Evolutionary conservation across 2,113 vertebrate species (phyloP), one percentile per base, ranked within the genome.

Genomic region (Rhabdomys dilectus): DNA sequence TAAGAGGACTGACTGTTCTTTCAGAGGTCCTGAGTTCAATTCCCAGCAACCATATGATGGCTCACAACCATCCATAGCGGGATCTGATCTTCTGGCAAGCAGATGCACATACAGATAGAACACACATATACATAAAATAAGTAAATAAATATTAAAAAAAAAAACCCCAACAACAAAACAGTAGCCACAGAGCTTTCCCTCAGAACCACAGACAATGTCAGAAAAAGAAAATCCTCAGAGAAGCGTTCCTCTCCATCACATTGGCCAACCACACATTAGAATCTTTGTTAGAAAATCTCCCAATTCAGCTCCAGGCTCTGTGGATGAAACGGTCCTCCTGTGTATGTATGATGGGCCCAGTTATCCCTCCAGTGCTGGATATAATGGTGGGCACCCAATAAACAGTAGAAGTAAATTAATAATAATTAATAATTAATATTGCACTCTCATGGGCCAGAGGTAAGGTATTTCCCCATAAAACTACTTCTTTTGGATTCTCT

Each of bases 401-500:
- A n/a, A 26, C 64, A 76, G 62, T 87, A 56, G 53, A 84, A 42
- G 77, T 5, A 85, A 48, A 85, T 45, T 84, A 80, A 48, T 42
- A 36, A 86, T 68, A 68, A 72, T 77, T 21, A 66, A 66, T 66
- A 34, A 68, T 68, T 31, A 68, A 68, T 64, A 64, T 29, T 39
- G 51, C 81, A 8, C 68, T 6, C 4, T 75, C 51, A 45, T 31
- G 36, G n/a, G 34, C 12, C 7, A 3, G 34, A n/a, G 70, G n/a
- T 77, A 93, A 95, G 36, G 26, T 42, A 42, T 48, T 73, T 80
- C 56, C 70, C 76, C 85, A 62, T 76, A 85, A 92, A 31, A 39
- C 75, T 26, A 39, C 68, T 86, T 77, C 9, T 70, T 42, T 48
- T 51, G 60, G 48, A 68, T 72, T 12, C 88, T 94, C 58, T 91